Evolutionary conservation across 2,888 invertebrate genomes (phyloP).

Genomic region (Polyploca ridens): DNA sequence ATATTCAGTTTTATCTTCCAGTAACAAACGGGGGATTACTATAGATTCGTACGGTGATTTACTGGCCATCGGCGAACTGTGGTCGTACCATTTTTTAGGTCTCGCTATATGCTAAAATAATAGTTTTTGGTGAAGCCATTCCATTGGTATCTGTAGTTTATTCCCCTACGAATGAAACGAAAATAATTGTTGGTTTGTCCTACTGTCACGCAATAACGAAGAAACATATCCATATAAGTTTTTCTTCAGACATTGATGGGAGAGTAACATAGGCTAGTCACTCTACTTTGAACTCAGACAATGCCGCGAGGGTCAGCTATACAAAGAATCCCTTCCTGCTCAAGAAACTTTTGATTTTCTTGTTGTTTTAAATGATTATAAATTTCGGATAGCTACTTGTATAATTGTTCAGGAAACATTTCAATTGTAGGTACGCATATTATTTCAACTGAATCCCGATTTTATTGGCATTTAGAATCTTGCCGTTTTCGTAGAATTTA

Average conservation of each 20-base stretch:
- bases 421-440: not conserved
- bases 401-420: slow-evolving; percentile 1
- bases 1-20: slow-evolving; percentile 59
- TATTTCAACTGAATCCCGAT: not conserved
- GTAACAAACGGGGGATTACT: slow-evolving; percentile 41
- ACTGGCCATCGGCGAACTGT: slow-evolving; percentile 3
- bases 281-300: too few species aligned
- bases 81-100: not conserved
- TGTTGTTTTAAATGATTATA: not conserved
- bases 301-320: not conserved
- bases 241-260: too few species aligned
- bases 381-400: not conserved
- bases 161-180: too few species aligned
- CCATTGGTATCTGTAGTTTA: too few species aligned
- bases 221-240: too few species aligned
- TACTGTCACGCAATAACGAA: too few species aligned
- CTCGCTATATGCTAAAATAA: not conserved
- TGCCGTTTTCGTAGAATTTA: not conserved
- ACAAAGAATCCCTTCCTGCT: not conserved
- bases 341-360: not conserved
- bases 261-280: too few species aligned
- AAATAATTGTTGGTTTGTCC: too few species aligned
- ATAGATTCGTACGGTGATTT: slow-evolving; percentile 13
- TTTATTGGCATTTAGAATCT: not conserved
- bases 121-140: too few species aligned